These are phyloP conservation scores for Lophius piscatorius DNA, from an alignment of 2,113 vertebrate species.

Conservation along the genomic window DNA sequence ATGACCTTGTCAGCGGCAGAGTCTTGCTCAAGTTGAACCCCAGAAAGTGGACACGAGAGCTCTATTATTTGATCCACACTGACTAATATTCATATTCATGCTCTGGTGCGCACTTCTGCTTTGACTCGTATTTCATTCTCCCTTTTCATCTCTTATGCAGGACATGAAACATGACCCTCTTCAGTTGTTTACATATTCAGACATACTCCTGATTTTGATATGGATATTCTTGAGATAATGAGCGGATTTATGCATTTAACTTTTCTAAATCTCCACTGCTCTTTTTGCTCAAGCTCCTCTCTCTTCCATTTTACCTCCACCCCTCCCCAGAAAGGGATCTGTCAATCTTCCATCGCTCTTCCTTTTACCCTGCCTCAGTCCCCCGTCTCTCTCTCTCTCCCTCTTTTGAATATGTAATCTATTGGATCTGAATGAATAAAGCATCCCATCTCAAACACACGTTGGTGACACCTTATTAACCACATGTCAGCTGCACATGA, in stretches of 20 bases:
- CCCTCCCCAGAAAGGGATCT: too few species aligned
- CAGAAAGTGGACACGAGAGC: slow-evolving; percentile 29
- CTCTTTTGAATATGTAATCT: slow-evolving; percentile 72
- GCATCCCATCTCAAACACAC: slow-evolving; percentile 75
- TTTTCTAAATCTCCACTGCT: slow-evolving; percentile 41
- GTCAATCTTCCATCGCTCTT: slow-evolving; percentile 53
- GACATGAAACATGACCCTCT: slow-evolving; percentile 66
- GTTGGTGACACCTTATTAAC: slow-evolving; percentile 81
- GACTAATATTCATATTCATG: too few species aligned
- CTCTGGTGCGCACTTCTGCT: slow-evolving; percentile 28
- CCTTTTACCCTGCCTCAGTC: slow-evolving; percentile 38
- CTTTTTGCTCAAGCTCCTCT: slow-evolving; percentile 15
- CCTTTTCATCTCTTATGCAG: slow-evolving; percentile 57
- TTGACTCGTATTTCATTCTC: slow-evolving; percentile 56
- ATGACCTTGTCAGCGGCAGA: slow-evolving; percentile 4
- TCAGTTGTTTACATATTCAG: slow-evolving; percentile 75
- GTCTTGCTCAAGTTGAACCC: slow-evolving; percentile 41
- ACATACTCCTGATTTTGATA: slow-evolving; percentile 67
- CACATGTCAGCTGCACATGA: slow-evolving; percentile 78
- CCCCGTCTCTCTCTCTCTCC: slow-evolving; percentile 16
- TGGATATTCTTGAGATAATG: slow-evolving; percentile 72
- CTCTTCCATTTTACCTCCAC: neutral
- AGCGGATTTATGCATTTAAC: slow-evolving; percentile 71
- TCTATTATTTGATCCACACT: slow-evolving; percentile 56
- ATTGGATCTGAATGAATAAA: slow-evolving; percentile 78